Evolutionary conservation across 2,797 vertebrate genomes (phyloP).

Genomic region (Taenioides sp.): DNA sequence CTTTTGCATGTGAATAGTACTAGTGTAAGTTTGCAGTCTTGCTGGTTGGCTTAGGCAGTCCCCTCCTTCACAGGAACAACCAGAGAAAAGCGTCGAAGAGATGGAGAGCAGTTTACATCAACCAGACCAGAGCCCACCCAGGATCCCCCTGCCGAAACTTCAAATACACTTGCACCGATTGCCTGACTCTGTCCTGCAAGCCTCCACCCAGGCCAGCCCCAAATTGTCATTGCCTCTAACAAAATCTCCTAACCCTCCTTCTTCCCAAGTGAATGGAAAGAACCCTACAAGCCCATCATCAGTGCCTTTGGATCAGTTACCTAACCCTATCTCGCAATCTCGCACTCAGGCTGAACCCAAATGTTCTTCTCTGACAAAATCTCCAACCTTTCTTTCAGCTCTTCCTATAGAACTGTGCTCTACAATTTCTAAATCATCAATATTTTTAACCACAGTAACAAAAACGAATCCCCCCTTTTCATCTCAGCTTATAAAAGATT

Average conservation of each 20-base stretch:
- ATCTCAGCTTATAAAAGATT: not conserved
- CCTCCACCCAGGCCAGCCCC: not conserved
- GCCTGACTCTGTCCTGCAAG: slow-evolving; percentile 54
- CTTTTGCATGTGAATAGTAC: slow-evolving; percentile 67
- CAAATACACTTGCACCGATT: slow-evolving; percentile 66
- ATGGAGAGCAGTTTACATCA: slow-evolving; percentile 43
- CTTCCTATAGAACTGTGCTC: not conserved
- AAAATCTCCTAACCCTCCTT: not conserved
- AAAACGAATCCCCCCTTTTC: not conserved
- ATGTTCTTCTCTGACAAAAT: not conserved
- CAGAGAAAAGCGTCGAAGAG: slow-evolving; percentile 57
- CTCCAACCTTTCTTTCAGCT: not conserved
- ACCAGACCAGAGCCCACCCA: slow-evolving; percentile 53
- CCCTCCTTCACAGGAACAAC: slow-evolving; percentile 73
- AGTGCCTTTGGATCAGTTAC: not conserved
- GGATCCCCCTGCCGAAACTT: slow-evolving; percentile 53
- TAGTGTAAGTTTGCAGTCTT: slow-evolving; percentile 66
- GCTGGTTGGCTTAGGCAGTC: slow-evolving; percentile 79
- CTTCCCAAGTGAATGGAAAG: not conserved
- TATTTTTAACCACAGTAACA: not conserved
- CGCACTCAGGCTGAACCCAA: not conserved
- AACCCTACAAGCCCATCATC: not conserved
- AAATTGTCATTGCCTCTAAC: not conserved
- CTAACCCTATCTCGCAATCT: not conserved
- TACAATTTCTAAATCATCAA: no score